Evolutionary conservation across 2,888 invertebrate genomes (phyloP).

Genomic region (Acanthosepion lycidas): DNA sequence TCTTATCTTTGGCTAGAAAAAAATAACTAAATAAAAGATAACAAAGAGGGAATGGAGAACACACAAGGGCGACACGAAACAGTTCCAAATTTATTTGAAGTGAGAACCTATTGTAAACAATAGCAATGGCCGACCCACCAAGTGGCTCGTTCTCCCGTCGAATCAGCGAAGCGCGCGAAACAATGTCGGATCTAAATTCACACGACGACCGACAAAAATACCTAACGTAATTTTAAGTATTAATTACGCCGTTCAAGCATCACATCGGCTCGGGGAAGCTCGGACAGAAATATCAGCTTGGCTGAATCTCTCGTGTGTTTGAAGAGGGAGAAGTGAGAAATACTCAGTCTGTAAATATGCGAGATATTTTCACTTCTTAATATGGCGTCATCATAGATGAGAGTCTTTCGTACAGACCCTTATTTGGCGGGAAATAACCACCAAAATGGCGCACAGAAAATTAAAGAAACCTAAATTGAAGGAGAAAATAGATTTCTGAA

Average conservation of each 20-base stretch:
- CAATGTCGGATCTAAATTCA: background rate
- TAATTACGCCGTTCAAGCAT: background rate
- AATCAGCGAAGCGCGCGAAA: background rate
- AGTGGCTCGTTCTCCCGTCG: background rate
- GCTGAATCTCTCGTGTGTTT: background rate
- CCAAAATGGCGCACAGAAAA: too few species aligned
- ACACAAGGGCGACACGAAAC: background rate
- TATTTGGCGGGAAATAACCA: too few species aligned
- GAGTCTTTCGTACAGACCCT: too few species aligned
- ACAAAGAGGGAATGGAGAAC: rapidly evolving
- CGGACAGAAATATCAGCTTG: background rate
- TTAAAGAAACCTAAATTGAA: too few species aligned
- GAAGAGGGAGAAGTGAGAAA: background rate
- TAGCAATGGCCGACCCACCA: background rate
- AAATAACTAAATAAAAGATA: background rate
- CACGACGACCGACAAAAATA: background rate
- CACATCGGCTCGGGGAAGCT: background rate
- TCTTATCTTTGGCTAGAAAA: background rate
- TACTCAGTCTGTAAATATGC: background rate
- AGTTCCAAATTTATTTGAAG: background rate
- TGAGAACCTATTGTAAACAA: background rate
- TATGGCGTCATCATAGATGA: too few species aligned
- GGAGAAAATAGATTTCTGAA: too few species aligned
- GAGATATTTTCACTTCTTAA: background rate
- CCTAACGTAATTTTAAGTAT: background rate